phyloP scores from a whole-genome alignment of 2,113 vertebrate species.

The Eurypyga helias region DNA sequence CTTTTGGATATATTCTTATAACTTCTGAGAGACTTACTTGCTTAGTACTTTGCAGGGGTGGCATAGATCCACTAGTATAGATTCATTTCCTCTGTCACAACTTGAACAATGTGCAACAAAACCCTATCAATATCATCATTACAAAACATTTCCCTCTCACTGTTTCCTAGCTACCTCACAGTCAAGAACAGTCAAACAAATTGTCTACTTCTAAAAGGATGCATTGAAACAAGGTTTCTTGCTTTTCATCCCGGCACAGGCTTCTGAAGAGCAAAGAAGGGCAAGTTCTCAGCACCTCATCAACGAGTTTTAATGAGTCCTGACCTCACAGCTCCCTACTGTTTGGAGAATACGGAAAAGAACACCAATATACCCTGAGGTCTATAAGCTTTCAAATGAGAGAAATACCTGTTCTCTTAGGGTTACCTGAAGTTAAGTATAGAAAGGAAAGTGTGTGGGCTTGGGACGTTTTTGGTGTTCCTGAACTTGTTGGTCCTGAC shows the following conservation, averaged over 20 bases:
- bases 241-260: background rate
- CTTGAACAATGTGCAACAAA: background rate
- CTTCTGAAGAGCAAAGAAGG: background rate
- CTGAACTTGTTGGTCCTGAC: background rate
- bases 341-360: background rate
- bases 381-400: background rate
- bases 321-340: background rate
- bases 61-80: too few relatives aligned
- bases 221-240: background rate
- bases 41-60: background rate
- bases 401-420: background rate
- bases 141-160: background rate
- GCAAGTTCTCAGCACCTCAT: background rate
- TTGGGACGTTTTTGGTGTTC: background rate
- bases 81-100: background rate
- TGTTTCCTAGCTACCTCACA: accelerated
- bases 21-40: background rate
- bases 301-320: background rate
- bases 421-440: background rate
- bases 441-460: background rate
- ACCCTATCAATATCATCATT: background rate
- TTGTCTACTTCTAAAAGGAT: background rate
- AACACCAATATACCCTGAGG: background rate
- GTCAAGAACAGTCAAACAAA: background rate
- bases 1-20: background rate